Conservation (phyloP, 2,888 invertebrate genomes). For the Taenaris catops region DNA sequence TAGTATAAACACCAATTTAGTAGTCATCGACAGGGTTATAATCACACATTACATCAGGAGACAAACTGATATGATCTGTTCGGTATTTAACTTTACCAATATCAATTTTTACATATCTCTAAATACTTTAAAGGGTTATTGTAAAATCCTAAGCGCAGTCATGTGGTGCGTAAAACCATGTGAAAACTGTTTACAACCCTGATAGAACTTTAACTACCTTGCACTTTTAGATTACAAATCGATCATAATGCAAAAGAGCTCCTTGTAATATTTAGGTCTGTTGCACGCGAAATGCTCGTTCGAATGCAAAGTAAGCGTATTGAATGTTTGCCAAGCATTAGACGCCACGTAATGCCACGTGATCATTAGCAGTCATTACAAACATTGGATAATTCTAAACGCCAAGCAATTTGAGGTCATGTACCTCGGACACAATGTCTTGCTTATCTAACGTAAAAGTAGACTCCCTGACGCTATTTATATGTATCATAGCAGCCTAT, state of each 20-base stretch:
- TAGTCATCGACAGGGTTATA: too few relatives aligned
- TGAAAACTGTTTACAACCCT: background rate
- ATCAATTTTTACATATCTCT: too few relatives aligned
- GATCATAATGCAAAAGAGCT: constrained; percentile 44
- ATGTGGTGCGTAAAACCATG: too few relatives aligned
- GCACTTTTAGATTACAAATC: constrained; percentile 26
- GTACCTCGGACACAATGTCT: constrained; percentile 44
- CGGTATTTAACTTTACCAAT: too few relatives aligned
- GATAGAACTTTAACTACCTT: constrained; percentile 12
- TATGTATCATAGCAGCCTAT: too few relatives aligned
- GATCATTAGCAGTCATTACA: constrained; percentile 53
- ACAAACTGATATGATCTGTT: too few relatives aligned
- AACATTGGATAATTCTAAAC: constrained; percentile 56
- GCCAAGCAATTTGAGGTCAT: constrained; percentile 51
- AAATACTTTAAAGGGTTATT: too few relatives aligned
- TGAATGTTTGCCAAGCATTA: constrained; percentile 59
- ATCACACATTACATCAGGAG: too few relatives aligned
- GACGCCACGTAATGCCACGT: constrained; percentile 52
- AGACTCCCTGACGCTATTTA: constrained; percentile 16
- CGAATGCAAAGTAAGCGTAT: constrained; percentile 44
- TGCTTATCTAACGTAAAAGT: constrained; percentile 10
- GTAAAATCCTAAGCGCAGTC: too few relatives aligned
- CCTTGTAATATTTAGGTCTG: constrained; percentile 51
- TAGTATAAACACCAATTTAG: too few relatives aligned
- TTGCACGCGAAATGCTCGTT: constrained; percentile 40